phyloP scores from a whole-genome alignment of 2,888 invertebrate genomes.

The Andrena hattorfiana region DNA sequence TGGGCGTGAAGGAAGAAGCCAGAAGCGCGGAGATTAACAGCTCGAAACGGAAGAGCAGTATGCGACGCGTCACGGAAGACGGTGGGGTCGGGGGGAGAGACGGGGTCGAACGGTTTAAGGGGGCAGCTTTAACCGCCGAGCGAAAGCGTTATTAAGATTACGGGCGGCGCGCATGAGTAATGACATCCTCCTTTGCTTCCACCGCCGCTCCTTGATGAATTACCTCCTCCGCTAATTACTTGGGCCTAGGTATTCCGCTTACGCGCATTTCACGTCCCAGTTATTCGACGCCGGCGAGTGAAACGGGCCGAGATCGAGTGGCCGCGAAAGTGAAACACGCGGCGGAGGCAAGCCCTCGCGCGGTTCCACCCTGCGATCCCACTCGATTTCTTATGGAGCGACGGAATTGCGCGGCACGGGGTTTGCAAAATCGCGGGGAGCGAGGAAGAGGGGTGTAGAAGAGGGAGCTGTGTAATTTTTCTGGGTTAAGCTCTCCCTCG shows the following conservation, averaged over 20 bases:
- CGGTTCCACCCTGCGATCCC: neutral
- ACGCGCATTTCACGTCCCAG: constrained; percentile 76
- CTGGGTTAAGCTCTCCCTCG: neutral
- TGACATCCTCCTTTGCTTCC: constrained; percentile 76
- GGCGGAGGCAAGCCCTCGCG: neutral
- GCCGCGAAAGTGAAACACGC: neutral
- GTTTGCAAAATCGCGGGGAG: neutral
- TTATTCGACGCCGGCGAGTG: constrained; percentile 30
- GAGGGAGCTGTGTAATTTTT: neutral
- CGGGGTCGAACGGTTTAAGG: constrained; percentile 8
- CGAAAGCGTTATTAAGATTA: constrained; percentile 79
- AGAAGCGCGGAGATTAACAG: constrained; percentile 21
- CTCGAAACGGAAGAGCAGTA: constrained; percentile 24
- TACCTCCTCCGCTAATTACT: constrained; percentile 81
- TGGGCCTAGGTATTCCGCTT: constrained; percentile 70
- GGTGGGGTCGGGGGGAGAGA: neutral
- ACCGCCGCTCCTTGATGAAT: constrained; percentile 78
- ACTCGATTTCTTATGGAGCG: neutral
- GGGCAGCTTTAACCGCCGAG: constrained; percentile 47
- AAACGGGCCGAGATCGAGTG: constrained; percentile 34
- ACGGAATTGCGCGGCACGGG: no score
- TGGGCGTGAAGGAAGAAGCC: constrained; percentile 13
- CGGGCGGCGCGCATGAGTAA: constrained; percentile 76
- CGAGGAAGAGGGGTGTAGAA: neutral
- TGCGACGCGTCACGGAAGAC: constrained; percentile 11